Percentiles rank a stretch among this genome's conserved stretches.
These are phyloP conservation scores for Prorops nasuta DNA, from an alignment of 1,140 invertebrate species.

Conservation along the genomic window DNA sequence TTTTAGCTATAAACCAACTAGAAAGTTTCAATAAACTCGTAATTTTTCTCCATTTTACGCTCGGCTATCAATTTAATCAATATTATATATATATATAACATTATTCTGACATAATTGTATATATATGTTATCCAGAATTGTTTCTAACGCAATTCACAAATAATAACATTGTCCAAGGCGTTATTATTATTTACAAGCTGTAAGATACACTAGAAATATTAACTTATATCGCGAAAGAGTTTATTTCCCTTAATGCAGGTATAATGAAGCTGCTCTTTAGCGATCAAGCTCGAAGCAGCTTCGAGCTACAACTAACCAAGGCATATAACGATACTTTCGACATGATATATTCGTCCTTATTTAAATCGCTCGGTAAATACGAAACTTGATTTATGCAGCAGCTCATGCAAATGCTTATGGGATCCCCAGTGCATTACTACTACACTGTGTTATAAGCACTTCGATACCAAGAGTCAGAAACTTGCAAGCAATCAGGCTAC, in stretches of 20 bases:
- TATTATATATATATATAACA: too few species aligned
- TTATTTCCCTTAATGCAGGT: background rate
- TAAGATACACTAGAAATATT: background rate
- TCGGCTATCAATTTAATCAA: too few species aligned
- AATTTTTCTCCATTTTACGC: too few species aligned
- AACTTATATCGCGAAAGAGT: background rate
- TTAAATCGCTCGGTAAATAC: background rate
- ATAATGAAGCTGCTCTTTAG: slow-evolving; percentile 1
- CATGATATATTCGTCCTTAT: slow-evolving; percentile 9
- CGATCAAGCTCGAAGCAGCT: slow-evolving; percentile 4
- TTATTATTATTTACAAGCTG: background rate
- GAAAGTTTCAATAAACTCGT: too few species aligned
- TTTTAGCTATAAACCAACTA: too few species aligned
- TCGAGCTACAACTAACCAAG: background rate
- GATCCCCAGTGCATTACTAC: background rate
- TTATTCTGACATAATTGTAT: too few species aligned
- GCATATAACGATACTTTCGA: background rate
- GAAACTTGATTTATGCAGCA: background rate
- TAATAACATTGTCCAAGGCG: background rate
- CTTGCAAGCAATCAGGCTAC: background rate
- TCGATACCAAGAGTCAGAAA: background rate
- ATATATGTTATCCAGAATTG: too few species aligned
- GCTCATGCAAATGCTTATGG: background rate
- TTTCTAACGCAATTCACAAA: too few species aligned
- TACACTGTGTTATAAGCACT: slow-evolving; percentile 2